Percentiles rank a stretch among this genome's conserved stretches.
These are phyloP conservation scores for Charanyca ferruginea DNA, from an alignment of 2,888 invertebrate genomes.

Conservation along the genomic window DNA sequence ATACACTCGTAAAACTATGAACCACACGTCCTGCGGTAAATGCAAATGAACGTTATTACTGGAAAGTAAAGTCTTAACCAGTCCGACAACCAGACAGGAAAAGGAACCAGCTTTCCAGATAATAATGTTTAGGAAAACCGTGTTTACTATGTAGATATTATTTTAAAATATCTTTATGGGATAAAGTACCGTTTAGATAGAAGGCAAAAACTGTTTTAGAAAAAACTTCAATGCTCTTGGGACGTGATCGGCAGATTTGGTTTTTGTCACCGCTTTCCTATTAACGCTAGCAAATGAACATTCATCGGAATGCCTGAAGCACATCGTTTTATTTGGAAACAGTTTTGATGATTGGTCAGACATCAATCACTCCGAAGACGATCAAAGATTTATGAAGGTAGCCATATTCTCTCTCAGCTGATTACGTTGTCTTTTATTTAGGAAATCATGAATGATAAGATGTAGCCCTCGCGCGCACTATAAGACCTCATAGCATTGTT, in stretches of 20 bases:
- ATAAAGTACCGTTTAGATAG: constrained; percentile 46
- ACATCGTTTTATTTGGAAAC: constrained; percentile 24
- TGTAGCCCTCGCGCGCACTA: no score
- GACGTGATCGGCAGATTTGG: constrained; percentile 26
- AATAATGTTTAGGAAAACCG: constrained; percentile 43
- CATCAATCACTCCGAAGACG: constrained; percentile 12
- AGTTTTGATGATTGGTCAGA: neutral
- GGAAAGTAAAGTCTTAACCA: constrained; percentile 58
- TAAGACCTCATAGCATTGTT: no score
- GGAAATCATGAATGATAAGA: neutral
- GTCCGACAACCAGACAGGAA: constrained; percentile 49
- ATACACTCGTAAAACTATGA: constrained; percentile 23
- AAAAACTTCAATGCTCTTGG: constrained; percentile 13
- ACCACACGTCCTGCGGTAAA: constrained; percentile 26
- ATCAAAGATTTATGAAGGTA: neutral
- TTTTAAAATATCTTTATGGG: constrained; percentile 40
- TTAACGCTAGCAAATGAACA: constrained; percentile 17
- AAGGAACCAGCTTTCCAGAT: constrained; percentile 57
- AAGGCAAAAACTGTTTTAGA: constrained; percentile 11
- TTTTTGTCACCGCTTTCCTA: constrained; percentile 50
- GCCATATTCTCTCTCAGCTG: constrained; percentile 1
- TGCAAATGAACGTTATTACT: constrained; percentile 51
- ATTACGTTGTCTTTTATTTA: neutral
- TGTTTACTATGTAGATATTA: constrained; percentile 20
- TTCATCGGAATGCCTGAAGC: constrained; percentile 3